Evolutionary conservation across 1,140 invertebrate species (phyloP).

Genomic region (Pseudoatta argentina): DNA sequence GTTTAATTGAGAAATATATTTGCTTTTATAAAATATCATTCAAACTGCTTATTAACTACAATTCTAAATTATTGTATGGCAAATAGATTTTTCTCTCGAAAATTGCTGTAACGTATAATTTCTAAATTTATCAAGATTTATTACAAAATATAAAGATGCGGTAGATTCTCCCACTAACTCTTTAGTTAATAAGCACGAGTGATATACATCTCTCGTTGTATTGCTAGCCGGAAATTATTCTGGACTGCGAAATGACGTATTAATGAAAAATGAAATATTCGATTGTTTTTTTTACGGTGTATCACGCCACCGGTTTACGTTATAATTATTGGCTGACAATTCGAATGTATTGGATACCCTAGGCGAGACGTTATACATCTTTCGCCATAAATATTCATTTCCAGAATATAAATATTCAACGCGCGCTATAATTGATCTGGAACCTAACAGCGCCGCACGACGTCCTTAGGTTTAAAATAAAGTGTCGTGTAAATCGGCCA

Average conservation of each 20-base stretch:
- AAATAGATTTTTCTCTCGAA: constrained; percentile 7
- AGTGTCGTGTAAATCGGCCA: constrained; percentile 40
- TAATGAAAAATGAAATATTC: not conserved
- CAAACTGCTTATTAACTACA: not conserved
- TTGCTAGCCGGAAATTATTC: not conserved
- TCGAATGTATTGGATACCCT: not conserved
- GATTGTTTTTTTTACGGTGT: constrained; percentile 2
- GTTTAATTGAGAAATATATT: constrained; percentile 65
- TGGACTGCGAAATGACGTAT: not conserved
- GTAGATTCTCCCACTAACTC: not conserved
- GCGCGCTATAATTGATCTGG: constrained; percentile 50
- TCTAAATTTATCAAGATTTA: constrained; percentile 5
- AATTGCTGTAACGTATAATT: not conserved
- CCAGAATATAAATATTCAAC: constrained; percentile 46
- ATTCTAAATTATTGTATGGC: too few species aligned
- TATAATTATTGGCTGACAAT: constrained; percentile 35
- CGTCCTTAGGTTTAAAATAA: constrained; percentile 34
- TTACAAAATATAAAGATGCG: not conserved
- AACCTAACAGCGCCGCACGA: not conserved
- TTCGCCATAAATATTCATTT: constrained; percentile 56
- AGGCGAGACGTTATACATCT: constrained; percentile 28
- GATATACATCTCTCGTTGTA: not conserved
- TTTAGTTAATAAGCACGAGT: not conserved
- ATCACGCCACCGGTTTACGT: not conserved
- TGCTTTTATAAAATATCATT: constrained; percentile 31